A percentile compares a stretch with the other conserved stretches of the same genome.
Evolutionary conservation across 1,140 invertebrate species (phyloP).

Genomic region (Drosophila serrata): DNA sequence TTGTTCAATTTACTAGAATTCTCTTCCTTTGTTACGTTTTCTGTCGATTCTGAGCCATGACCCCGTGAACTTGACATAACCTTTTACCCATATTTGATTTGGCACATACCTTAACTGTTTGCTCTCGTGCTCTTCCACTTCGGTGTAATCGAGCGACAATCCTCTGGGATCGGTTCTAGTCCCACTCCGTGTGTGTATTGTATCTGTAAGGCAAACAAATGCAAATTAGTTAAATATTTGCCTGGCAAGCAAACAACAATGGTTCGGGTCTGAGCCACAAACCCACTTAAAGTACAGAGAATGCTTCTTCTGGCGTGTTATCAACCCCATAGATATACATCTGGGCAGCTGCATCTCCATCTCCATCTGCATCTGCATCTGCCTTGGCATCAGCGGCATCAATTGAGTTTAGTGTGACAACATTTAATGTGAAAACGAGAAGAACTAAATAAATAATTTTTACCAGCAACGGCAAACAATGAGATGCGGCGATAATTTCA

Average conservation of each 20-base stretch:
- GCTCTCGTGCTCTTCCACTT: conserved; percentile 36
- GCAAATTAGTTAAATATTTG: conserved; percentile 79
- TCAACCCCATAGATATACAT: conserved; percentile 55
- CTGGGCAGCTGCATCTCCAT: conserved; percentile 45
- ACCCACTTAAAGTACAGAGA: conserved; percentile 73
- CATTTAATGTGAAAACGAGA: conserved; percentile 82
- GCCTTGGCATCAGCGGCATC: conserved; percentile 38
- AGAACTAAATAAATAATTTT: conserved; percentile 83
- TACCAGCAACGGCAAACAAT: conserved; percentile 65
- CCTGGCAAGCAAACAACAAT: conserved; percentile 40
- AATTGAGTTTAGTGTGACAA: conserved; percentile 83
- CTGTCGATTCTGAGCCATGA: conserved; percentile 3
- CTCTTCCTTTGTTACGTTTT: conserved; percentile 12
- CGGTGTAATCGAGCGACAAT: conserved; percentile 30
- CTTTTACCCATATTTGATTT: conserved; percentile 55
- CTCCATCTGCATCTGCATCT: conserved; percentile 48
- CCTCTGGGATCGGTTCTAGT: conserved; percentile 20
- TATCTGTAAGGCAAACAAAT: conserved; percentile 76
- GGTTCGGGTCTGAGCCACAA: conserved; percentile 64
- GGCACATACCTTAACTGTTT: conserved; percentile 71
- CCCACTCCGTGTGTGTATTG: conserved; percentile 16
- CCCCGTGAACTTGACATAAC: conserved; percentile 48
- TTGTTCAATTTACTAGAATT: conserved; percentile 10
- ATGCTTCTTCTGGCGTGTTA: conserved; percentile 21
- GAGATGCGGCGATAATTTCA: conserved; percentile 81